Conservation (phyloP, 2,113 vertebrate species). For the Leucopsar rothschildi region DNA sequence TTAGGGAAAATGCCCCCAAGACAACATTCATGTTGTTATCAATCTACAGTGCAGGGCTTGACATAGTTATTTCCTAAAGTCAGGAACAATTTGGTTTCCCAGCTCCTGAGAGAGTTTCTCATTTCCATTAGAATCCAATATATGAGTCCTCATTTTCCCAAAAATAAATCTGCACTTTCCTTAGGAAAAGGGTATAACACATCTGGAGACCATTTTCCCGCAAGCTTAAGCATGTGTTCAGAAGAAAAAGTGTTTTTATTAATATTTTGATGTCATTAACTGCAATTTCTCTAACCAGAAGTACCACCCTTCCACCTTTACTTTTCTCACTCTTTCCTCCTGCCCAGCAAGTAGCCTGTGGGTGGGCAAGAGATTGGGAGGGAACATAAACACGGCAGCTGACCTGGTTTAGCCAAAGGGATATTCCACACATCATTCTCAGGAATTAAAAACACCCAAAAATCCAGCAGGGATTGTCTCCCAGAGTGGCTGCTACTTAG, state of each 20-base stretch:
- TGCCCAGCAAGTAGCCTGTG: neutral
- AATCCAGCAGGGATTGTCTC: neutral
- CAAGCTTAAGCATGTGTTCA: neutral
- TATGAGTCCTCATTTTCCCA: neutral
- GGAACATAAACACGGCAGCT: accelerated
- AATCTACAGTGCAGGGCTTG: neutral
- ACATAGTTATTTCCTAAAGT: neutral
- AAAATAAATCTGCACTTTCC: neutral
- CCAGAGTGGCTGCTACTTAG: neutral
- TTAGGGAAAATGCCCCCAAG: neutral
- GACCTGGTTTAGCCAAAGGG: neutral
- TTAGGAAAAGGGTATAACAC: neutral
- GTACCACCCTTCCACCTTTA: neutral
- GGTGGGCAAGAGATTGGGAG: accelerated
- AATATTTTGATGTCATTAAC: neutral
- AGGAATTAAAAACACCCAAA: neutral
- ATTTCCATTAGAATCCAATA: neutral
- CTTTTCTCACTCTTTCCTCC: neutral
- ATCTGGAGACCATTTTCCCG: neutral
- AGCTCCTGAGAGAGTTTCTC: neutral
- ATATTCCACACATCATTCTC: neutral
- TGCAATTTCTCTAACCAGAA: neutral
- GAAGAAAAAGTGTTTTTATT: neutral
- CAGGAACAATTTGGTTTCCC: neutral
- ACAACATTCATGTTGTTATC: neutral